A percentile compares a stretch with the other conserved stretches of the same genome.
phyloP scores from a whole-genome alignment of 2,797 vertebrate genomes.

The Anas acuta region DNA sequence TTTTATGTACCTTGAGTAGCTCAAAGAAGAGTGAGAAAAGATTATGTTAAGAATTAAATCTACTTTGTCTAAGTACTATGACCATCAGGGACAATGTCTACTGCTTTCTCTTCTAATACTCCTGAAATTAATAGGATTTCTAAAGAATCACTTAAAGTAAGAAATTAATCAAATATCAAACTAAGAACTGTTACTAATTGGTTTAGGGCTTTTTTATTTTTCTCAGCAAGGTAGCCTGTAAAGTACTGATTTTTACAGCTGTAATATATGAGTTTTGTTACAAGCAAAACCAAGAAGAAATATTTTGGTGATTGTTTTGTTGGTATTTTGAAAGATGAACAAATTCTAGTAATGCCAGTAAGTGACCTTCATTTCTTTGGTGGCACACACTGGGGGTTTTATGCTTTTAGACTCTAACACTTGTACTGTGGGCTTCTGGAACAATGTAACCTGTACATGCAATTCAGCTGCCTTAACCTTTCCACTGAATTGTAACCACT shows the following conservation, averaged over 20 bases:
- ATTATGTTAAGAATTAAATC: conserved; percentile 27
- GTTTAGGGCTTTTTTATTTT: not conserved
- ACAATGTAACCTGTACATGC: not conserved
- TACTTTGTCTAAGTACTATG: not conserved
- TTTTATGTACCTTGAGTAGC: not conserved
- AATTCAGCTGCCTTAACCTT: not conserved
- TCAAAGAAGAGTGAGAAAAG: not conserved
- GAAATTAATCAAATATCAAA: conserved; percentile 34
- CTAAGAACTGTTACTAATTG: not conserved
- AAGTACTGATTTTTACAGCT: not conserved
- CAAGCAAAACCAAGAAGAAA: not conserved
- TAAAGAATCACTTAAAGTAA: conserved; percentile 30
- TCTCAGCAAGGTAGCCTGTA: not conserved
- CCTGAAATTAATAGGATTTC: conserved; percentile 46
- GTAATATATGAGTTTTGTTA: not conserved
- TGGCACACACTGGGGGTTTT: not conserved
- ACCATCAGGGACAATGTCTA: not conserved
- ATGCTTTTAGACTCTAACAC: not conserved
- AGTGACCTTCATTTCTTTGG: conserved; percentile 29
- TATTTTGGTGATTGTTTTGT: not conserved
- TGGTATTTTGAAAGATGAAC: conserved; percentile 38
- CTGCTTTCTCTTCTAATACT: not conserved
- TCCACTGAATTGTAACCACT: not conserved
- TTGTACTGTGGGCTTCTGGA: not conserved
- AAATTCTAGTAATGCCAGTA: not conserved